These are phyloP conservation scores for Coelopa frigida DNA, from an alignment of 1,140 invertebrate genomes.

Conservation along the genomic window DNA sequence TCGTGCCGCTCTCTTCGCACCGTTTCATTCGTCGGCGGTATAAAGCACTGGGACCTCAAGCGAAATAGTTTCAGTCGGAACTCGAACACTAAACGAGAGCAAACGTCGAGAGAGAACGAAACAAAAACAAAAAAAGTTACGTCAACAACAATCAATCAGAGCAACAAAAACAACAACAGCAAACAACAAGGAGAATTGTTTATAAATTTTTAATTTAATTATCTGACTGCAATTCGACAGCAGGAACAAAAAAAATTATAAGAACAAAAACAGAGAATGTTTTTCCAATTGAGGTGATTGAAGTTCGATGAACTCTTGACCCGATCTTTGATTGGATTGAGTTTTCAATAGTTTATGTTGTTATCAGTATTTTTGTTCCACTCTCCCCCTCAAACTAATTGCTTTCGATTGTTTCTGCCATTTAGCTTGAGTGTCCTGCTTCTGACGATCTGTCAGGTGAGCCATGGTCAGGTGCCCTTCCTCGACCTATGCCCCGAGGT, in stretches of 20 bases:
- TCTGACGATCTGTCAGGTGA: constrained; percentile 19
- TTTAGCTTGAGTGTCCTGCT: constrained; percentile 21
- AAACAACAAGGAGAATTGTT: too few relatives aligned
- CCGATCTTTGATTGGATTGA: constrained; percentile 10
- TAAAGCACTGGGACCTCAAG: too few relatives aligned
- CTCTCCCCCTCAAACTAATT: background rate
- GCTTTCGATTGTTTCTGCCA: background rate
- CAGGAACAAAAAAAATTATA: background rate
- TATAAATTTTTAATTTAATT: too few relatives aligned
- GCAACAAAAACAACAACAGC: too few relatives aligned
- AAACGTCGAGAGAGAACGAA: too few relatives aligned
- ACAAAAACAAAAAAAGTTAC: too few relatives aligned
- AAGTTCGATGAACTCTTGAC: constrained; percentile 15
- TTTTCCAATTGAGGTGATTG: constrained; percentile 9
- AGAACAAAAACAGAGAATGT: constrained; percentile 9
- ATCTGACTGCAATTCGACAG: background rate
- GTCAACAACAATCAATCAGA: too few relatives aligned
- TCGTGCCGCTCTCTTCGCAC: too few relatives aligned
- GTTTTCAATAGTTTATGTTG: background rate
- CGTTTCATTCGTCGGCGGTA: too few relatives aligned
- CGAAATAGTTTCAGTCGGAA: too few relatives aligned
- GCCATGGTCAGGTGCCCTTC: constrained; percentile 54
- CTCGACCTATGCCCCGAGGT: constrained; percentile 59
- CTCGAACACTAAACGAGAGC: too few relatives aligned
- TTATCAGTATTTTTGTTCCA: too few relatives aligned